Evolutionary conservation across 35 echinoderm and acorn worm species (phyloP).

Genomic region (Acanthaster planci): DNA sequence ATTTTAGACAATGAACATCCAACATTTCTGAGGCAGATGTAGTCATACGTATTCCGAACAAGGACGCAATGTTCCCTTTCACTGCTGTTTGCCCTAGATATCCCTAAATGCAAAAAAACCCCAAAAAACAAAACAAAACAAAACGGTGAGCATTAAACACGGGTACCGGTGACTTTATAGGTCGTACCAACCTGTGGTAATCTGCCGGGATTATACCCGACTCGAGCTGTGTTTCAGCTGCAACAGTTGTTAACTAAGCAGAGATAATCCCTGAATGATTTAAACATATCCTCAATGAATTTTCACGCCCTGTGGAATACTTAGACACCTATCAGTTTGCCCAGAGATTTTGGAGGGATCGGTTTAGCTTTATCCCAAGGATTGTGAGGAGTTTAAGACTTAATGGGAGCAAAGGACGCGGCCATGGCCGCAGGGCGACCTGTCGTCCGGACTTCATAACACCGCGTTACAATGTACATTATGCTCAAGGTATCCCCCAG

Average conservation of each 20-base stretch:
- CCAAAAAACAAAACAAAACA: no score
- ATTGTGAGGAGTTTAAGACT: neutral
- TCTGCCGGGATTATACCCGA: no score
- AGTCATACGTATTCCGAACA: no score
- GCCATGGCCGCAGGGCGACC: constrained; percentile 11
- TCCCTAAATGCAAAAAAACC: no score
- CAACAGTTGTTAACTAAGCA: neutral
- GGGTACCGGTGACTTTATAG: no score
- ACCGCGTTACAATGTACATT: neutral
- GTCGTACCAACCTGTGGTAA: no score
- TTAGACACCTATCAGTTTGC: constrained; percentile 6
- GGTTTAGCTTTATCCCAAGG: neutral
- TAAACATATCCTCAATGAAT: neutral
- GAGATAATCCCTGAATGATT: neutral
- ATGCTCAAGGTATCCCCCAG: neutral
- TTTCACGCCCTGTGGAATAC: neutral
- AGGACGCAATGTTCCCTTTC: no score
- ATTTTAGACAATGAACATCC: no score
- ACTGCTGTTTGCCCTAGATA: no score
- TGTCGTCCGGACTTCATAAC: neutral
- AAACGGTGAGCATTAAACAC: no score
- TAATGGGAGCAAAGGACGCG: neutral
- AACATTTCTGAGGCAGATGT: no score
- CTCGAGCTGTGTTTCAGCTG: no score
- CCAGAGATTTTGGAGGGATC: neutral